Base-by-base conservation (phyloP, 2,888 invertebrate genomes). In the Polylopha cassiicola region DNA sequence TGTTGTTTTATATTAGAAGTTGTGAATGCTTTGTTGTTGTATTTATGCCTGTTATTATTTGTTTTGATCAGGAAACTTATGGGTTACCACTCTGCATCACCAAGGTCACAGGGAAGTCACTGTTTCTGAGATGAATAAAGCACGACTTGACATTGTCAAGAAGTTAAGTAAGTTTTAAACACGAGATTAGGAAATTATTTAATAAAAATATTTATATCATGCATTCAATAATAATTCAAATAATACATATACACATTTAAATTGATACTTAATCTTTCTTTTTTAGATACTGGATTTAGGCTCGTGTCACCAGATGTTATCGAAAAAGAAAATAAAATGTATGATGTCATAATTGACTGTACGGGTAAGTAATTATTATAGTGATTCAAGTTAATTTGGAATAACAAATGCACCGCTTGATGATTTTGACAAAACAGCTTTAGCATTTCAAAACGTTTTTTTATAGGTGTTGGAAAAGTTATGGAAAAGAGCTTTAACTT, bases 341-440 rank as follows among this genome's bases (percentile, higher is more conserved):
- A 88, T 50, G 90, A 92, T 52, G 73, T 92, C 23, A 88, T 90
- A 5, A 82, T 92, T n/a, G 92, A 92, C 49, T 92, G 92, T 57
- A 92, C 91, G 60, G 92, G 92, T 61, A 61, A 54, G 5, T 31
- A 17, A 6, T 7, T 29, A 23, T 9, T 13, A 16, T 10, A 16
- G 2, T n/a, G 7, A 16, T 15, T 11, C 33, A 28, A 23, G 13
- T n/a, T 23, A 15, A 2, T 22, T n/a, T 8, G 22, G n/a, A n/a
- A n/a, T n/a, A n/a, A n/a, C n/a, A n/a, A n/a, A n/a, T n/a, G n/a
- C n/a, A n/a, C n/a, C n/a, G n/a, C n/a, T n/a, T n/a, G n/a, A n/a
- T n/a, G n/a, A 18, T 3, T 3, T 18, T 8, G 17, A 21, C 9
- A 17, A 26, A 26, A 6, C 0, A 7, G 9, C 8, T 22, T n/a